phyloP scores from a whole-genome alignment of 2,888 invertebrate genomes.

The Apodemia mormo region DNA sequence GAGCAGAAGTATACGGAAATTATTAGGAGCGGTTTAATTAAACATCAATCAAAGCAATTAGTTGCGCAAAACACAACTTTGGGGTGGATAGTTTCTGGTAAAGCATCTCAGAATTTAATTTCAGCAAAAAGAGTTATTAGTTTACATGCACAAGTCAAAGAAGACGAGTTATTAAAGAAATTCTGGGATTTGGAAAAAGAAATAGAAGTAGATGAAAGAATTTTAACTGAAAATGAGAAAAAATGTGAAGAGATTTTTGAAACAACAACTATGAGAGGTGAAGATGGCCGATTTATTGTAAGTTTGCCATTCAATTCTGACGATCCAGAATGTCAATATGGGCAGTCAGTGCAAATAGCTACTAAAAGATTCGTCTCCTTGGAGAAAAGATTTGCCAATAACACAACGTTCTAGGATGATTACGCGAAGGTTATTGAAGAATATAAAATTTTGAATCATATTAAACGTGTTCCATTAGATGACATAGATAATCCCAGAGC shows the following conservation, averaged over 20 bases:
- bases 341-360: slow-evolving; percentile 29
- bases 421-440: background rate
- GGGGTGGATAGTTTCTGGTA: slow-evolving; percentile 20
- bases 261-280: slow-evolving; percentile 26
- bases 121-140: slow-evolving; percentile 11
- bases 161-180: no score
- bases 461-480: background rate
- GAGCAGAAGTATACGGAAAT: slow-evolving; percentile 35
- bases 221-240: slow-evolving; percentile 24
- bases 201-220: slow-evolving; percentile 19
- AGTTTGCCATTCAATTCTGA: no score
- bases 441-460: background rate
- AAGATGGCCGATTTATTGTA: slow-evolving; percentile 30
- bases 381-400: slow-evolving; percentile 25
- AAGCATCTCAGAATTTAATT: background rate
- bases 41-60: slow-evolving; percentile 18
- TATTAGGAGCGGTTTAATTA: slow-evolving; percentile 28
- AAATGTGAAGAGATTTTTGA: slow-evolving; percentile 28
- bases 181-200: no score
- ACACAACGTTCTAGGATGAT: background rate
- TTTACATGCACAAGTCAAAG: no score
- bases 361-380: slow-evolving; percentile 24
- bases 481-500: background rate
- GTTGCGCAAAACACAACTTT: slow-evolving; percentile 1
- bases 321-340: slow-evolving; percentile 31